These are phyloP conservation scores for Poeciliopsis turrubarensis DNA, from an alignment of 2,113 vertebrate genomes.

Conservation along the genomic window DNA sequence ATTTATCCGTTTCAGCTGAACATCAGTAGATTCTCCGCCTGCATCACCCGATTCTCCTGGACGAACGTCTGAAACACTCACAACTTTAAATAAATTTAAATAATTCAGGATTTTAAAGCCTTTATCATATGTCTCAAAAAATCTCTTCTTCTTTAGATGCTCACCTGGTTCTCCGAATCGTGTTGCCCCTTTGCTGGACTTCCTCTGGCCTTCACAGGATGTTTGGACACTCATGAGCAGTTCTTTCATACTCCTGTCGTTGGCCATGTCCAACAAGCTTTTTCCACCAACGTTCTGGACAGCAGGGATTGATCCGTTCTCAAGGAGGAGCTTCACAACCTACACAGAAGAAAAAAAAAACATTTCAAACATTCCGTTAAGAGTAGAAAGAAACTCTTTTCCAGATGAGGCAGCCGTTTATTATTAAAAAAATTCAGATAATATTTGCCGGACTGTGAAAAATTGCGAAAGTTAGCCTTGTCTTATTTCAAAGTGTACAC, in stretches of 20 bases:
- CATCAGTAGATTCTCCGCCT: slow-evolving; percentile 4
- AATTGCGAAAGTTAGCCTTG: too few species aligned
- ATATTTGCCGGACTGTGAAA: too few species aligned
- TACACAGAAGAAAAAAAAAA: slow-evolving; percentile 60
- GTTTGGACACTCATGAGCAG: slow-evolving; percentile 69
- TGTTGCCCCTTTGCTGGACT: not conserved
- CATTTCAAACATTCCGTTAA: not conserved
- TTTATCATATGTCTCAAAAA: not conserved
- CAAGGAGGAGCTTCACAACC: slow-evolving; percentile 82
- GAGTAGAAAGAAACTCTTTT: not conserved
- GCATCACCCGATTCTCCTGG: slow-evolving; percentile 10
- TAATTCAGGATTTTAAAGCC: not conserved
- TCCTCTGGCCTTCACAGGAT: not conserved
- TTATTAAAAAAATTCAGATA: too few species aligned
- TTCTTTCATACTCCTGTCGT: slow-evolving; percentile 75
- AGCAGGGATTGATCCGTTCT: slow-evolving; percentile 80
- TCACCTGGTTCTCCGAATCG: slow-evolving; percentile 16
- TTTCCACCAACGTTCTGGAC: slow-evolving; percentile 69
- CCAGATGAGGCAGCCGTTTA: fast-evolving
- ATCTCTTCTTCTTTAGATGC: not conserved
- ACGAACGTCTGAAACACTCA: slow-evolving; percentile 13
- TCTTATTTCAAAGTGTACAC: too few species aligned
- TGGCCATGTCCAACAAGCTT: slow-evolving; percentile 77
- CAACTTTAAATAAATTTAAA: not conserved
- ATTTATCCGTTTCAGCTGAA: slow-evolving; percentile 14